These are phyloP conservation scores for Saccostrea cuccullata DNA, from an alignment of 1,140 invertebrate species.

Conservation along the genomic window DNA sequence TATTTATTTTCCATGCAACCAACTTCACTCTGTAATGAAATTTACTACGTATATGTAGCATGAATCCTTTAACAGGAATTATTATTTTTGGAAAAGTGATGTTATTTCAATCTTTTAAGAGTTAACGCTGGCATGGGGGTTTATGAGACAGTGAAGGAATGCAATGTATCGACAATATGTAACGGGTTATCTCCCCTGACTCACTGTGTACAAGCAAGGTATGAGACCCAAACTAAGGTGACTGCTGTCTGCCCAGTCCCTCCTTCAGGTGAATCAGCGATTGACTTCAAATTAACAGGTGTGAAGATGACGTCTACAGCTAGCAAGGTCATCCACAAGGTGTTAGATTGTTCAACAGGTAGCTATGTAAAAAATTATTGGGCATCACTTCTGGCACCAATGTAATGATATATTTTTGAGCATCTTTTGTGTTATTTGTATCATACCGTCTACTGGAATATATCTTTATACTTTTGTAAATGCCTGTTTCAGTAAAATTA, in stretches of 20 bases:
- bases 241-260: neutral
- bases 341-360: conserved; percentile 11
- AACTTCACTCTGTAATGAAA: too few relatives aligned
- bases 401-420: too few relatives aligned
- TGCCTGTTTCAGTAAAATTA: neutral
- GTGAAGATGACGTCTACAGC: neutral
- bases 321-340: neutral
- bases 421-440: too few relatives aligned
- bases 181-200: neutral
- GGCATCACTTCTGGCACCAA: too few relatives aligned
- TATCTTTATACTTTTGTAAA: neutral
- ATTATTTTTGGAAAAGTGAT: too few relatives aligned
- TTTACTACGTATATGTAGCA: too few relatives aligned
- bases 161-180: neutral
- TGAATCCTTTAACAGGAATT: too few relatives aligned
- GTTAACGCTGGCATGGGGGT: neutral
- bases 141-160: neutral
- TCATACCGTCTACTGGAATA: too few relatives aligned
- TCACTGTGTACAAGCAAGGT: neutral
- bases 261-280: neutral
- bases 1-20: too few relatives aligned
- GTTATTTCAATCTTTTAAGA: neutral
- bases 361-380: neutral
- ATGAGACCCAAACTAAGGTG: neutral
- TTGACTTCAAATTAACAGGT: conserved; percentile 16